Evolutionary conservation across 64 coral and sea anemone genomes (phyloP).

Genomic region (Actinia tenebrosa): DNA sequence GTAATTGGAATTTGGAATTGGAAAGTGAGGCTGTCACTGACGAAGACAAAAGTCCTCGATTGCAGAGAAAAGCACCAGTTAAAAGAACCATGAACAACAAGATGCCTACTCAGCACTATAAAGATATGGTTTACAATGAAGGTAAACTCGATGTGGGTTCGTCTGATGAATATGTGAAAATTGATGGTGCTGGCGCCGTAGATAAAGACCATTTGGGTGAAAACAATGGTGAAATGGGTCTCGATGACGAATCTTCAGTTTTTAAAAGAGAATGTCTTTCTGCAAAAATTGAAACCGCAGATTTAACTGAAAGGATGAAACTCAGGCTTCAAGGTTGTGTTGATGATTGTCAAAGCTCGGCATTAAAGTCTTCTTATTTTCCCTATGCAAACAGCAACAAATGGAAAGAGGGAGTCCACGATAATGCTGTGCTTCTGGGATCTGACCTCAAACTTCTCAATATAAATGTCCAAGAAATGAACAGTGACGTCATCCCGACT

Average conservation of each 20-base stretch:
- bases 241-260: not conserved
- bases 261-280: not conserved
- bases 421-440: not conserved
- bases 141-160: not conserved
- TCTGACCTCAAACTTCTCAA: slow-evolving; percentile 4
- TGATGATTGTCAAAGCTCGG: slow-evolving; percentile 2
- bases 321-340: slow-evolving; percentile 4
- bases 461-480: slow-evolving; percentile 13
- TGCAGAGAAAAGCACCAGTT: not conserved
- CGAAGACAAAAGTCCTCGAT: not conserved
- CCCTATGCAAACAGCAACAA: not conserved
- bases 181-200: not conserved
- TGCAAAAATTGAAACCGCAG: not conserved
- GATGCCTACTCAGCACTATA: not conserved
- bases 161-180: not conserved
- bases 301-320: not conserved
- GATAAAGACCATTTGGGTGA: not conserved
- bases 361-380: not conserved
- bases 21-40: not conserved
- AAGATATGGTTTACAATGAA: not conserved
- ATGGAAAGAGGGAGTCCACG: slow-evolving; percentile 2
- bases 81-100: not conserved
- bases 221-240: not conserved
- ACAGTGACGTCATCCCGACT: not conserved
- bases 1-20: not conserved